Percentiles rank a stretch among this genome's conserved stretches.
Evolutionary conservation across 2,888 invertebrate genomes (phyloP).

Genomic region (Drosophila tanythrix): DNA sequence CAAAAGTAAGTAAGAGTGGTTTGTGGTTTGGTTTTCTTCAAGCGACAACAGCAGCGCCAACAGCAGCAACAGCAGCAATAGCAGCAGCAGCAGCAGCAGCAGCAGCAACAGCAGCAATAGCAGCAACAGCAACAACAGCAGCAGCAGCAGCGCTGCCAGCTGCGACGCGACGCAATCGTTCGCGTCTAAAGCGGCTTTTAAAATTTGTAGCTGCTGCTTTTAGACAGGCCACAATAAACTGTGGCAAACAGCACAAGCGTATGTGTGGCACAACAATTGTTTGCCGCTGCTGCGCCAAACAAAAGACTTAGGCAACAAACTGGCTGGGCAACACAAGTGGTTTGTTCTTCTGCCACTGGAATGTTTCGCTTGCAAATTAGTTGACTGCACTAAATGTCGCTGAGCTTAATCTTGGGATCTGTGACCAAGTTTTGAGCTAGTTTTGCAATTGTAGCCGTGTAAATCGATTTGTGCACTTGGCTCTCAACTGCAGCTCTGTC

Average conservation of each 20-base stretch:
- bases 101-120: constrained; percentile 24
- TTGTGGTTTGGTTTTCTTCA: constrained; percentile 63
- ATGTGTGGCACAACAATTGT: constrained; percentile 25
- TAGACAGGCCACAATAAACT: constrained; percentile 45
- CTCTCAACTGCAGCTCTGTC: constrained; percentile 29
- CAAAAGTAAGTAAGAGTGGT: constrained; percentile 83
- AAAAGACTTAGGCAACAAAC: constrained; percentile 72
- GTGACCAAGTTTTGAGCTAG: not conserved
- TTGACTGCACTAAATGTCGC: constrained; percentile 41
- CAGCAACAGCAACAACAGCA: constrained; percentile 6
- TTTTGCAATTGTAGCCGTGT: constrained; percentile 59
- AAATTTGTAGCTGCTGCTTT: constrained; percentile 51
- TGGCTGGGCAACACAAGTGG: constrained; percentile 5
- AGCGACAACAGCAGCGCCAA: constrained; percentile 24
- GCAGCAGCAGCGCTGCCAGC: constrained; percentile 21
- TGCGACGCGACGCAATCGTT: constrained; percentile 2
- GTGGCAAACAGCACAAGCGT: constrained; percentile 33
- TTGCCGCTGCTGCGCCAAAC: constrained; percentile 31
- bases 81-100: constrained; percentile 21
- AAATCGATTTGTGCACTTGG: constrained; percentile 58
- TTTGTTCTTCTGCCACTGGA: constrained; percentile 46
- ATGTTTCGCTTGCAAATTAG: constrained; percentile 59
- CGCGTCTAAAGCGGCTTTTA: constrained; percentile 52
- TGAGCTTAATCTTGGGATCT: not conserved
- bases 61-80: constrained; percentile 21